Evolutionary conservation across 37 sponge, comb jelly and placozoan genomes (phyloP), one percentile per base, ranked within the genome.

Genomic region (Tethya wilhelma): DNA sequence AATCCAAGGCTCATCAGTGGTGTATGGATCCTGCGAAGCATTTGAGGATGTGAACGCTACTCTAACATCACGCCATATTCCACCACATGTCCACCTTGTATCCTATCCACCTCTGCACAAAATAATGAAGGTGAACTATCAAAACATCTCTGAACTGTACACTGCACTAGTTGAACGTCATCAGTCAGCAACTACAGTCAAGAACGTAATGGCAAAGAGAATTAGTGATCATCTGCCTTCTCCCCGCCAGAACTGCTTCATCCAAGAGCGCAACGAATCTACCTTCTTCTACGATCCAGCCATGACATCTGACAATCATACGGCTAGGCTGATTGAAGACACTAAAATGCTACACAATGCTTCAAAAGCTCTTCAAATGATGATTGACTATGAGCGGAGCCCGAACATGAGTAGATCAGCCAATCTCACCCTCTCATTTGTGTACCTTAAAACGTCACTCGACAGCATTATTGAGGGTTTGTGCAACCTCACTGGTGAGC

Each of bases 201-300:
- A 62, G 30, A 46, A 39, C 1, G 20, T 22, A 7, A 44, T 77
- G 78, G 78, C 64, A 63, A 44, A 65, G 31, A 28, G 2, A 14
- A 7, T 3, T 19, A 40, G 44, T 69, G n/a, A n/a, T n/a, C n/a
- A n/a, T n/a, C n/a, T 39, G 2, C 73, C 43, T 38, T 49, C 45
- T 5, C 78, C 78, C 41, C 78, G 64, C 65, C 46, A 63, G 19
- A 64, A 77, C 78, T 63, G 78, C 78, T 77, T 63, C 44, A 63
- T 77, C 31, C 45, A 19, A 2, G 78, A 77, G 65, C 1, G 78
- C 28, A 44, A 63, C 59, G 38, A 19, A 1, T 32, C 59, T 26
- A 75, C 1, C 57, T 9, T 43, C 34, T 17, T 4, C n/a, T n/a
- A n/a, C n/a, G n/a, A n/a, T n/a, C n/a, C n/a, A n/a, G n/a, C n/a